These are phyloP conservation scores for Zaprionus taronus DNA, from an alignment of 1,140 invertebrate genomes.

Conservation along the genomic window DNA sequence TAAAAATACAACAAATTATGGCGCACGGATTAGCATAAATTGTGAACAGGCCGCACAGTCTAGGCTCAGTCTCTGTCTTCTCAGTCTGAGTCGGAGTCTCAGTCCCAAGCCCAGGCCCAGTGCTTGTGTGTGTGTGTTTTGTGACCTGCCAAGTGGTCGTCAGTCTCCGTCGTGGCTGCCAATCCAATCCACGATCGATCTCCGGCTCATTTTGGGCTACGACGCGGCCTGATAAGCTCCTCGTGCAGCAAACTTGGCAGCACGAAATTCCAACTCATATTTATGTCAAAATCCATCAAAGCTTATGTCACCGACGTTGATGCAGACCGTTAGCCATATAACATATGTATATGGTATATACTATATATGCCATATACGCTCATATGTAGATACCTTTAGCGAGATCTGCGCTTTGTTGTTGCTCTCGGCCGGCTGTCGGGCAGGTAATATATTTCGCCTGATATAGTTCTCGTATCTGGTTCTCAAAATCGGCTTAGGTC, in stretches of 20 bases:
- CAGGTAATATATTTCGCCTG: slow-evolving; percentile 5
- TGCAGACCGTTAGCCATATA: slow-evolving; percentile 62
- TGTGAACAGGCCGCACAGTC: slow-evolving; percentile 38
- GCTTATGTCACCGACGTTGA: slow-evolving; percentile 71
- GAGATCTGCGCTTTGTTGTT: background rate
- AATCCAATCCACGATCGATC: slow-evolving; percentile 27
- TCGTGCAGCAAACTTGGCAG: slow-evolving; percentile 60
- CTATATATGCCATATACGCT: background rate
- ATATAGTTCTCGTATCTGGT: slow-evolving; percentile 37
- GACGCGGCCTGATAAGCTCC: slow-evolving; percentile 62
- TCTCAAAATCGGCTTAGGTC: slow-evolving; percentile 54
- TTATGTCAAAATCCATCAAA: slow-evolving; percentile 83
- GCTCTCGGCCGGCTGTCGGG: background rate
- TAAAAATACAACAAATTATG: slow-evolving; percentile 70
- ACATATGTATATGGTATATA: slow-evolving; percentile 12
- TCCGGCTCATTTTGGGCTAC: slow-evolving; percentile 49
- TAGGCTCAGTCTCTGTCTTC: slow-evolving; percentile 15
- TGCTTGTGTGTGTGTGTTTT: slow-evolving; percentile 62
- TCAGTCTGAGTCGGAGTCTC: slow-evolving; percentile 5
- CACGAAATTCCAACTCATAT: slow-evolving; percentile 78
- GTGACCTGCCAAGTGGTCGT: slow-evolving; percentile 65
- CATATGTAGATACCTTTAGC: background rate
- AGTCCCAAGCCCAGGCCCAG: slow-evolving; percentile 35
- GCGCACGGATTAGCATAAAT: slow-evolving; percentile 78
- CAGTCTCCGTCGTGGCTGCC: slow-evolving; percentile 27